Base-by-base conservation (phyloP, 2,797 vertebrate genomes). In the Bryconaethiops microstoma region DNA sequence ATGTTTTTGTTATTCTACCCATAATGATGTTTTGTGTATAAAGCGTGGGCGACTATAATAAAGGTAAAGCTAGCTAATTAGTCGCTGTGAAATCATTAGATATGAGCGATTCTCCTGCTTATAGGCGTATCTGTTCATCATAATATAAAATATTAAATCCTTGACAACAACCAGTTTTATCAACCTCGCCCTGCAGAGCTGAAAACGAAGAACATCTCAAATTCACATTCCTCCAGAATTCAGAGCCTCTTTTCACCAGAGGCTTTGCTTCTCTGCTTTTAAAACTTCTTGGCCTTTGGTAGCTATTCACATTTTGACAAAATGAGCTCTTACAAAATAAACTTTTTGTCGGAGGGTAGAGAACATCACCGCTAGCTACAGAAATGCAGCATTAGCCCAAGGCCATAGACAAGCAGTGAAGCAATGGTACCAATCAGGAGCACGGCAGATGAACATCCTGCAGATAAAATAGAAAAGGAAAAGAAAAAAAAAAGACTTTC, bases 191-290 rank as follows among this genome's bases (percentile, higher is more conserved):
- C 29, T 29, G 29, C 29, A 29, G 29, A 29, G 29, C 29, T 42
- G 42, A 42, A 42, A 42, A 42, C 6, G 42, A 9, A 42, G 5
- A 42, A 42, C 2, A 42, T 42, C 21, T 59, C 57, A 60, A 1
- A 23, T 1, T 25, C 9, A 62, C 4, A 9, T 13, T 29, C 57
- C n/a, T 25, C 12, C 10, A 29, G 59, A 21, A 40, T 40, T 52
- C 29, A 40, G 19, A 21, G 21, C 48, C 12, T 16, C 5, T 5
- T 42, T 39, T 64, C 19, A 62, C n/a, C n/a, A 29, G 10, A 21
- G 67, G 55, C 59, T 65, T 39, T 21, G 39, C 69, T 67, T 25
- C 42, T 50, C 40, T 60, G 80, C 74, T 50, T 21, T 19, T 57
- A 50, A 59, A 55, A 52, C n/a, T 6, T 64, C 25, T 68, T 50